Evolutionary conservation across 2,888 invertebrate species (phyloP).

Genomic region (Koerneria pararmatus): DNA sequence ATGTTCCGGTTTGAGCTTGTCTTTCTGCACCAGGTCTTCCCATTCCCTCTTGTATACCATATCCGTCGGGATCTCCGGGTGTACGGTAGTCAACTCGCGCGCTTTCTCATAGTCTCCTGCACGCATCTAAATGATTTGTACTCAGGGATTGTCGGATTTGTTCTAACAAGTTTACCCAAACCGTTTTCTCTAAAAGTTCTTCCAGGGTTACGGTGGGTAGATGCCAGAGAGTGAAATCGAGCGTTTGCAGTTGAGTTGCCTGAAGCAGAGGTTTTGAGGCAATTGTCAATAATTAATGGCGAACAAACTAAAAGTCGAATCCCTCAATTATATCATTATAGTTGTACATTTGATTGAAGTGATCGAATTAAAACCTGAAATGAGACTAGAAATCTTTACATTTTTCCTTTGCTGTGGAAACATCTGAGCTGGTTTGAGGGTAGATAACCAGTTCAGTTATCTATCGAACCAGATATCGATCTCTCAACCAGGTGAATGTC

Average conservation of each 20-base stretch:
- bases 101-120: conserved; percentile 15
- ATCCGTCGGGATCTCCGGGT: conserved; percentile 20
- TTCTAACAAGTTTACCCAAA: conserved; percentile 15
- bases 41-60: conserved; percentile 37
- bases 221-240: conserved; percentile 36
- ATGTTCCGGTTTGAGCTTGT: conserved; percentile 28
- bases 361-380: too few species aligned
- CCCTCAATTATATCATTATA: too few species aligned
- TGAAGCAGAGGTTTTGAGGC: background rate
- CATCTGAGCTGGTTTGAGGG: too few species aligned
- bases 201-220: conserved; percentile 38
- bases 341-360: too few species aligned
- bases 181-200: conserved; percentile 39
- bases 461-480: too few species aligned
- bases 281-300: background rate
- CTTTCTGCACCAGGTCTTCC: conserved; percentile 33
- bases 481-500: too few species aligned
- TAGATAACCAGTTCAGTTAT: too few species aligned
- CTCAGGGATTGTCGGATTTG: background rate
- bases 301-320: too few species aligned
- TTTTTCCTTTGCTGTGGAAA: too few species aligned
- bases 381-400: too few species aligned
- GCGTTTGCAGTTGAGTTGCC: conserved; percentile 35
- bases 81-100: conserved; percentile 7
- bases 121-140: conserved; percentile 6